Conservation (phyloP, 2,888 invertebrate species). For the Tridacna crocea region DNA sequence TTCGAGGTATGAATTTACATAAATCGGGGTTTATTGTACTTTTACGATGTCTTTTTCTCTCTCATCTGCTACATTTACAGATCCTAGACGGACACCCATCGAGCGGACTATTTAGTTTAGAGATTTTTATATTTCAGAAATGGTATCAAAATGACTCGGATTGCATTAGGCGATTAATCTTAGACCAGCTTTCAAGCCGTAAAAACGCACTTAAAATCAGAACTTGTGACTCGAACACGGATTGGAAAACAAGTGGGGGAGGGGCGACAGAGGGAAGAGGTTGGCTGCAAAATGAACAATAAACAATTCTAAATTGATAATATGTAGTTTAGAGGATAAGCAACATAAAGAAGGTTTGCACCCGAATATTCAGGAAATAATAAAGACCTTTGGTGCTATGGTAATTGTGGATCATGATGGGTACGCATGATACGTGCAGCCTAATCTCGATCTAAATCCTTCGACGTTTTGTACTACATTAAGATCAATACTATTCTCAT, state of each 20-base stretch:
- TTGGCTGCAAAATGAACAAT: constrained; percentile 1
- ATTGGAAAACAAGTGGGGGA: constrained; percentile 8
- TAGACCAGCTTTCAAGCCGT: constrained; percentile 16
- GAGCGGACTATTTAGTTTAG: constrained; percentile 54
- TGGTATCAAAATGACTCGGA: constrained; percentile 41
- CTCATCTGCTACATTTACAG: constrained; percentile 35
- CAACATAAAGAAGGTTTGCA: too few relatives aligned
- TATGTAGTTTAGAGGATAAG: too few relatives aligned
- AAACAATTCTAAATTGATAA: too few relatives aligned
- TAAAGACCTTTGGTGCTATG: too few relatives aligned
- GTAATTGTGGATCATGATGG: too few relatives aligned
- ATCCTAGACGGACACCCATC: constrained; percentile 59
- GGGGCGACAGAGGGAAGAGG: background rate
- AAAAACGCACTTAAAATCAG: constrained; percentile 40
- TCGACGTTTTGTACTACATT: too few relatives aligned
- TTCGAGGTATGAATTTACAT: constrained; percentile 67
- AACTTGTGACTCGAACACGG: constrained; percentile 7
- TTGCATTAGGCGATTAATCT: constrained; percentile 56
- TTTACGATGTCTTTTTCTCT: constrained; percentile 59
- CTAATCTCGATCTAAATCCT: too few relatives aligned
- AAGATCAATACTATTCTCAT: too few relatives aligned
- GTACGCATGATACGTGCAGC: too few relatives aligned
- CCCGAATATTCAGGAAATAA: too few relatives aligned
- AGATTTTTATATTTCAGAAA: constrained; percentile 51
- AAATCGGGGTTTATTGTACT: constrained; percentile 63